These are phyloP conservation scores for Abramis brama DNA, from an alignment of 2,113 vertebrate species.

Conservation along the genomic window DNA sequence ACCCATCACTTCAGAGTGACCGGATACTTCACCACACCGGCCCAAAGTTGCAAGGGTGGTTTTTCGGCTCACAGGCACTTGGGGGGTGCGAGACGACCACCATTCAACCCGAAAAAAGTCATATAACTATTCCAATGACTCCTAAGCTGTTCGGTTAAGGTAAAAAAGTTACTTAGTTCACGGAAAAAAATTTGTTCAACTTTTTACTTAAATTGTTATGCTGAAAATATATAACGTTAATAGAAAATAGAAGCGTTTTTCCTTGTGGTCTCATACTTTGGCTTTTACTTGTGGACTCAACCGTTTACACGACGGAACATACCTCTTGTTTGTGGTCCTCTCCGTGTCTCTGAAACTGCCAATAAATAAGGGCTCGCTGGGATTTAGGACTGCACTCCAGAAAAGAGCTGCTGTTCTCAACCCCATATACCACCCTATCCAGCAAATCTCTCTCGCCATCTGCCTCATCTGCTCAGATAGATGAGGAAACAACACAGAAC, in stretches of 20 bases:
- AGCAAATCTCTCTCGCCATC: slow-evolving; percentile 77
- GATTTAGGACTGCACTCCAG: slow-evolving; percentile 96
- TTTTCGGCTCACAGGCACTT: no score
- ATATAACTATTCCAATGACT: no score
- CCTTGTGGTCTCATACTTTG: not conserved
- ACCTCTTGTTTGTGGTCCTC: slow-evolving; percentile 93
- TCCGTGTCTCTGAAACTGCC: slow-evolving; percentile 89
- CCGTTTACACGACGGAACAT: not conserved
- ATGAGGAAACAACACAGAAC: not conserved
- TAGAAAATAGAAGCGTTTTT: no score
- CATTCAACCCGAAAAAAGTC: no score
- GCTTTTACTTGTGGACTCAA: not conserved
- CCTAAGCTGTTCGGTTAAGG: no score
- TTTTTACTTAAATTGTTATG: not conserved
- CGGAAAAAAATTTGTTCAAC: not conserved
- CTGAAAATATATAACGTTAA: not conserved
- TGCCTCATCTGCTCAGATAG: slow-evolving; percentile 80
- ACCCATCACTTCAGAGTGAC: no score
- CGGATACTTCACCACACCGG: no score
- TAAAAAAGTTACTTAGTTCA: no score
- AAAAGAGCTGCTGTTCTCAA: slow-evolving; percentile 98
- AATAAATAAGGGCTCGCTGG: slow-evolving; percentile 88
- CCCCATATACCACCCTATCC: slow-evolving; percentile 92
- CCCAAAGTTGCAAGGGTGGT: no score
- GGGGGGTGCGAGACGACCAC: no score